These are phyloP conservation scores for Atractosteus spatula DNA, from an alignment of 2,113 vertebrate species.

Conservation along the genomic window DNA sequence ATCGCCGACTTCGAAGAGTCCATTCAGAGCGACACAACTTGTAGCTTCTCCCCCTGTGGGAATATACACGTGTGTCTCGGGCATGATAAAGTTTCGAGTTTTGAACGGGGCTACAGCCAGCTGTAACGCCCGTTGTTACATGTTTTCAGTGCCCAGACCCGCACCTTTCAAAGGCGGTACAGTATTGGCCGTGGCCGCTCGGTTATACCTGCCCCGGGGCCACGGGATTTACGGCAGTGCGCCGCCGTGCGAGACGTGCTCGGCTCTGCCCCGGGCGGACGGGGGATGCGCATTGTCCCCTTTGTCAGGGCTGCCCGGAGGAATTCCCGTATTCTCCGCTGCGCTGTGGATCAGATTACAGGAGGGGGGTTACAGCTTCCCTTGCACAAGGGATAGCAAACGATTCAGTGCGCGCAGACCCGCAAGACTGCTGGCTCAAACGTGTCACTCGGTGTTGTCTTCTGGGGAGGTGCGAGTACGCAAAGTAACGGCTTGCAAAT, in stretches of 20 bases:
- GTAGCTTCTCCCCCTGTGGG: too few species aligned
- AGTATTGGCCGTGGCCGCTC: not conserved
- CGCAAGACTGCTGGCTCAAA: not conserved
- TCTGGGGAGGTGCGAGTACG: too few species aligned
- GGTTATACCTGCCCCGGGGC: conserved; percentile 11
- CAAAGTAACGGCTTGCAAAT: too few species aligned
- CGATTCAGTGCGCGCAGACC: not conserved
- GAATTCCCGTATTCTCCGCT: conserved; percentile 55
- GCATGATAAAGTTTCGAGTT: too few species aligned
- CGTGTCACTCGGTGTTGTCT: not conserved
- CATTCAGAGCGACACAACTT: too few species aligned
- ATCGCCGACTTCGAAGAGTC: too few species aligned
- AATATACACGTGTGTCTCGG: too few species aligned
- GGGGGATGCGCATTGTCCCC: conserved; percentile 63
- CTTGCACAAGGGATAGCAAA: too few species aligned
- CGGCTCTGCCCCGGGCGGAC: not conserved
- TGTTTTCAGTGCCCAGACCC: too few species aligned
- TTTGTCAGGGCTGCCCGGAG: conserved; percentile 62
- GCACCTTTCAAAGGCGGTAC: too few species aligned
- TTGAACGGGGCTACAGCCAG: too few species aligned
- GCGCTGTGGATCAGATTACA: conserved; percentile 65
- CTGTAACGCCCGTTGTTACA: too few species aligned
- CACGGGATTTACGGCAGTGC: not conserved
- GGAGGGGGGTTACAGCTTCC: conserved; percentile 28
- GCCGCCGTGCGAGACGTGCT: conserved; percentile 11